phyloP scores from a whole-genome alignment of 1,140 invertebrate species.

The Drosophila varians region DNA sequence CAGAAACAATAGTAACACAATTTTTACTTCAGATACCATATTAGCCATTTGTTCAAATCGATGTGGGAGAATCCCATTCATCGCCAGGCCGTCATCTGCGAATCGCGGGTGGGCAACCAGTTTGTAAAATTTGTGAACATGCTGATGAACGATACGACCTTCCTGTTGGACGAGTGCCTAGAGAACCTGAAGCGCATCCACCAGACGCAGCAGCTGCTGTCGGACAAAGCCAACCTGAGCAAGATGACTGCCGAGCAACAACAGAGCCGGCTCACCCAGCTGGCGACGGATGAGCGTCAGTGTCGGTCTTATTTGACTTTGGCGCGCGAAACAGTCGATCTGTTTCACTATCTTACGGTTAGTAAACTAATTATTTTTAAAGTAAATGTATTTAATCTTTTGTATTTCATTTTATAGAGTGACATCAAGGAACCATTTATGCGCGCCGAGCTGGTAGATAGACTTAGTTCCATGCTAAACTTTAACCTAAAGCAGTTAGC shows the following conservation, averaged over 20 bases:
- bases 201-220: constrained; percentile 93
- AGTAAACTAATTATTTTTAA: not conserved
- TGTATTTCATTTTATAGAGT: constrained; percentile 36
- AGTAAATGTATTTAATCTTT: not conserved
- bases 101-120: constrained; percentile 93
- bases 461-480: constrained; percentile 98
- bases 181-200: constrained; percentile 97
- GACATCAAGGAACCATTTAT: constrained; percentile 98
- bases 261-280: constrained; percentile 90
- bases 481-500: constrained; percentile 98
- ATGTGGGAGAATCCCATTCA: constrained; percentile 90
- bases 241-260: constrained; percentile 89
- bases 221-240: constrained; percentile 88
- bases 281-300: constrained; percentile 95
- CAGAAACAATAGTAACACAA: not conserved
- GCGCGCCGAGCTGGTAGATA: constrained; percentile 94
- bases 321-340: constrained; percentile 97
- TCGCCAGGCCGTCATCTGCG: constrained; percentile 90
- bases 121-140: constrained; percentile 99
- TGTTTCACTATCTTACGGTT: constrained; percentile 98
- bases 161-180: constrained; percentile 97
- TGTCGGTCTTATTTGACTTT: constrained; percentile 97
- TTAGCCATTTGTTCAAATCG: constrained; percentile 97
- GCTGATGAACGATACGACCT: constrained; percentile 99
- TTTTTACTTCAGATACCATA: constrained; percentile 89